Conservation (phyloP, 2,113 vertebrate genomes). For the Etia nguti region DNA sequence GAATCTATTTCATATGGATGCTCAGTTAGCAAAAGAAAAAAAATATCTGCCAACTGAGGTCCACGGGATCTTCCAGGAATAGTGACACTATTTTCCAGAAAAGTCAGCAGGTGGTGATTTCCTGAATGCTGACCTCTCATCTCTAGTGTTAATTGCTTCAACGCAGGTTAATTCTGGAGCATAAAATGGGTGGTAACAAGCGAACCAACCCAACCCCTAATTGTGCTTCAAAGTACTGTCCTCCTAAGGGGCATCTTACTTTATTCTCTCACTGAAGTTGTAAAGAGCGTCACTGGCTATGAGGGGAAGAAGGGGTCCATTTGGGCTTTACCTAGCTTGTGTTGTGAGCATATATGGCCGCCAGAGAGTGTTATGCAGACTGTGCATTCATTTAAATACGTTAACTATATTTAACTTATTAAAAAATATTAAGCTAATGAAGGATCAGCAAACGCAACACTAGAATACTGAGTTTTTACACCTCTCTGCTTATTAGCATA, state of each 20-base stretch:
- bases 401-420: neutral
- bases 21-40: neutral
- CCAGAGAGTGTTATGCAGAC: neutral
- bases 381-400: neutral
- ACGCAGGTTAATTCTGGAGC: neutral
- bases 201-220: neutral
- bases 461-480: neutral
- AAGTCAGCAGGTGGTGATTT: neutral
- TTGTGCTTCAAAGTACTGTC: neutral
- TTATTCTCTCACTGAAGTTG: neutral
- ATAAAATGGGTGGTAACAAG: neutral
- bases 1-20: neutral
- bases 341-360: neutral
- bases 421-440: neutral
- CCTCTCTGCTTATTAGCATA: neutral
- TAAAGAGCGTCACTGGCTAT: neutral
- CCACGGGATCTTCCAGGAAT: neutral
- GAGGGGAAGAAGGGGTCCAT: no score
- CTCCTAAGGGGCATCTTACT: neutral
- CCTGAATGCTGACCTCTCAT: neutral
- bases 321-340: neutral
- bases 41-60: neutral
- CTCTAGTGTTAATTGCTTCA: neutral
- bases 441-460: neutral
- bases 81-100: neutral